Evolutionary conservation across 2,113 vertebrate genomes (phyloP), one percentile per base, ranked within the genome.

Genomic region (Urocitellus parryii): DNA sequence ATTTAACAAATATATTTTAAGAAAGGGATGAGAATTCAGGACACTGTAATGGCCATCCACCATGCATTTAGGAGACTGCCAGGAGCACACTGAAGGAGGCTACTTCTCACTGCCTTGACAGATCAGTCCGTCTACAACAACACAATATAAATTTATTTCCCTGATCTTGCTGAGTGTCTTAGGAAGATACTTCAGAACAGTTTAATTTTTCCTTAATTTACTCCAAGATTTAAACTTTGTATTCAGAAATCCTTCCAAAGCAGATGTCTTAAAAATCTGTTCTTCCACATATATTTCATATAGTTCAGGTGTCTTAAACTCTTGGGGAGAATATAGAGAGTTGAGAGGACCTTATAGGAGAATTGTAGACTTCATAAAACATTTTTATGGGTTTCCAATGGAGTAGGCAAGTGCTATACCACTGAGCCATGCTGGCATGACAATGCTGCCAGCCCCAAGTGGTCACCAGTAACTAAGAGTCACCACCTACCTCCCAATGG

Each of bases 1-100:
- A 13, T 51, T 13, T 51, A 51, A 51, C 13, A 51, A 51, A 51
- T 51, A 51, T 51, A 51, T 51, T 12, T 51, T 51, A 51, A 51
- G 13, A 51, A 13, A 51, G 72, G 39, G 29, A 9, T 29, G 17
- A 37, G 14, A 34, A 22, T 17, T 4, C 1, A 9, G 0, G 29
- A 18, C 11, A 70, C 8, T 51, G 4, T 0, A 9, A 16, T 2
- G 20, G 2, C 37, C n/a, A 70, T 37, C 18, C 72, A 1, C 5
- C 32, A 4, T 14, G 14, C 34, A 14, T 5, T 14, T 45, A 20
- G 32, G 8, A 68, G 18, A 76, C 25, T 2, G 12, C 7, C 14
- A 18, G 18, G 22, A 61, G 16, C 17, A 7, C 1, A 63, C 16
- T 10, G 12, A 70, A 29, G 7, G 34, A 13, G 34, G 18, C 2